Conservation (phyloP, 2,888 invertebrate species). For the Oscheius sp. region DNA sequence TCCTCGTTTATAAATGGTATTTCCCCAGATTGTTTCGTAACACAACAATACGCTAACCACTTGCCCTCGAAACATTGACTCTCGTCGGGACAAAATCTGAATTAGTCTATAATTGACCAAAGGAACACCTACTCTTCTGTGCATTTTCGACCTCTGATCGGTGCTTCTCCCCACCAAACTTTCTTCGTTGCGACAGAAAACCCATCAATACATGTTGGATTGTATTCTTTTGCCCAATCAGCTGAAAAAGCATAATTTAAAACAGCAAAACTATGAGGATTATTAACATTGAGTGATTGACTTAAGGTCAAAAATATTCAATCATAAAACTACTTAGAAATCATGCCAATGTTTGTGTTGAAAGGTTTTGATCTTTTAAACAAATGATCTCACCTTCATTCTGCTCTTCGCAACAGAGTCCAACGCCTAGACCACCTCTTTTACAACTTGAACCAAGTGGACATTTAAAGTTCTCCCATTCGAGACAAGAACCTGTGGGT, state of each 20-base stretch:
- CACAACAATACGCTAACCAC: slow-evolving; percentile 25
- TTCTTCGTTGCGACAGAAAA: neutral
- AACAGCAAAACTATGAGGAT: too few species aligned
- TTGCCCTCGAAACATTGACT: slow-evolving; percentile 23
- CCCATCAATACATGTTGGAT: slow-evolving; percentile 14
- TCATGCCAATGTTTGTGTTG: too few species aligned
- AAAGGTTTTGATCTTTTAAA: neutral
- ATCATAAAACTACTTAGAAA: too few species aligned
- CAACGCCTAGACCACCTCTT: slow-evolving; percentile 19
- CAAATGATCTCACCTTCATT: slow-evolving; percentile 16
- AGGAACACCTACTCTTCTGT: slow-evolving; percentile 7
- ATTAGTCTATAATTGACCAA: too few species aligned
- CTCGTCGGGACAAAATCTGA: slow-evolving; percentile 22
- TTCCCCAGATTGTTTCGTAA: slow-evolving; percentile 1
- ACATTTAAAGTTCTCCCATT: slow-evolving; percentile 21
- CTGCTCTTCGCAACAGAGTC: slow-evolving; percentile 14
- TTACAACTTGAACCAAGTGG: neutral
- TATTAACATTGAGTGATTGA: too few species aligned
- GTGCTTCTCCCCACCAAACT: slow-evolving; percentile 22
- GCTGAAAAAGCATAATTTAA: too few species aligned
- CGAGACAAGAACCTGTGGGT: slow-evolving; percentile 15
- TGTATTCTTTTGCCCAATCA: slow-evolving; percentile 25
- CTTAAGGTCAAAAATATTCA: too few species aligned
- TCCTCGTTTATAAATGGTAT: neutral
- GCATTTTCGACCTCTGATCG: slow-evolving; percentile 13